These are phyloP conservation scores for Cephalopachus bancanus DNA, from an alignment of 2,797 vertebrate species.

Conservation along the genomic window DNA sequence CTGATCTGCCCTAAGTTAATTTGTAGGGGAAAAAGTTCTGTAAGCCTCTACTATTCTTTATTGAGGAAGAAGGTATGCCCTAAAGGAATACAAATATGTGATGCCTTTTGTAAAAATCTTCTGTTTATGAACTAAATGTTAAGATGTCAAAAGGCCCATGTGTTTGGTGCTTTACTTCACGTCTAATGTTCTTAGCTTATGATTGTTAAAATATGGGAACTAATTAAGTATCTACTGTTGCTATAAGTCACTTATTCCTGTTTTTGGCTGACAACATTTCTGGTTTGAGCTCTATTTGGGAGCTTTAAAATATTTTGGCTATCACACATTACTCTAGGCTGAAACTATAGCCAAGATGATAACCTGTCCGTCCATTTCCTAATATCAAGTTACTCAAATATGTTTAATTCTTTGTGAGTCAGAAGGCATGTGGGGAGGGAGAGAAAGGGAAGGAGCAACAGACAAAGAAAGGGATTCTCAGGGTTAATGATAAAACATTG, in stretches of 20 bases:
- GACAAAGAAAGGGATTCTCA: background rate
- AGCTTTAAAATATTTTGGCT: conserved; percentile 57
- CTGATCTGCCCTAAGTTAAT: background rate
- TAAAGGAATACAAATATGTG: conserved; percentile 47
- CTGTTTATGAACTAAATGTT: conserved; percentile 30
- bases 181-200: conserved; percentile 41
- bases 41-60: background rate
- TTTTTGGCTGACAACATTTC: conserved; percentile 46
- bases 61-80: background rate
- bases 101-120: background rate
- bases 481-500: background rate
- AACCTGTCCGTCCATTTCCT: conserved; percentile 8
- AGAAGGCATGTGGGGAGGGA: background rate
- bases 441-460: background rate
- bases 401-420: conserved; percentile 32
- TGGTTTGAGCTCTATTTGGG: conserved; percentile 28
- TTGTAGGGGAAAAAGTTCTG: background rate
- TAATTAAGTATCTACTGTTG: background rate
- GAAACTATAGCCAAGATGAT: conserved; percentile 35
- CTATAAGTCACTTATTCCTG: conserved; percentile 21
- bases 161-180: conserved; percentile 24
- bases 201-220: conserved; percentile 44
- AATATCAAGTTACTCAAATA: conserved; percentile 47
- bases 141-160: conserved; percentile 31
- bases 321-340: background rate